Conservation (phyloP, 37 sponge, comb jelly and placozoan genomes). For the Halichondria panicea region DNA sequence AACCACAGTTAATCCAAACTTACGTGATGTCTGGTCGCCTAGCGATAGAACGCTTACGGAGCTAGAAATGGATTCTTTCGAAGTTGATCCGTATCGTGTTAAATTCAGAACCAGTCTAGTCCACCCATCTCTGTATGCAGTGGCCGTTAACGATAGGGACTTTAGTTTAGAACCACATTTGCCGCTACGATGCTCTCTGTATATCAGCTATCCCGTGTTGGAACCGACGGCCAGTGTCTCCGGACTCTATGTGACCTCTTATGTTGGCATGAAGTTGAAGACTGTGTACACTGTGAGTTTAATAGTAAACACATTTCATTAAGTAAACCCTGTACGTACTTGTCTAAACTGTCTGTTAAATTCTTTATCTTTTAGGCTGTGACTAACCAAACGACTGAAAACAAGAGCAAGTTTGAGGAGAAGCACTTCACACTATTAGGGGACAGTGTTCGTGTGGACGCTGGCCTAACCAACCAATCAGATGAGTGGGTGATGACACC, state of each 20-base stretch:
- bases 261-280: constrained; percentile 29
- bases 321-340: not conserved
- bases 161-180: not conserved
- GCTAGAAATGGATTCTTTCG: not conserved
- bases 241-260: constrained; percentile 18
- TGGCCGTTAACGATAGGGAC: not conserved
- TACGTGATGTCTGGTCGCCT: not conserved
- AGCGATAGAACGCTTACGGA: not conserved
- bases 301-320: not conserved
- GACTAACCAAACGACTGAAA: too few relatives aligned
- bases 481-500: constrained; percentile 18
- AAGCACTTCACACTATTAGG: constrained; percentile 15
- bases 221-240: not conserved
- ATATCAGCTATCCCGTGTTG: constrained; percentile 15
- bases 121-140: constrained; percentile 35
- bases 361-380: too few relatives aligned
- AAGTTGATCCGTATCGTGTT: not conserved
- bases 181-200: constrained; percentile 42
- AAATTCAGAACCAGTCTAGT: constrained; percentile 9
- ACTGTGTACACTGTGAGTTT: constrained; percentile 32
- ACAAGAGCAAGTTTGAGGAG: too few relatives aligned
- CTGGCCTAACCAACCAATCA: not conserved
- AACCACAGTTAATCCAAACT: not conserved
- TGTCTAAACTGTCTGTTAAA: too few relatives aligned
- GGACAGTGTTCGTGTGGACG: not conserved